Percentiles rank a stretch among this genome's conserved stretches.
Conservation (phyloP, 2,888 invertebrate species). For the Metalampra italica region DNA sequence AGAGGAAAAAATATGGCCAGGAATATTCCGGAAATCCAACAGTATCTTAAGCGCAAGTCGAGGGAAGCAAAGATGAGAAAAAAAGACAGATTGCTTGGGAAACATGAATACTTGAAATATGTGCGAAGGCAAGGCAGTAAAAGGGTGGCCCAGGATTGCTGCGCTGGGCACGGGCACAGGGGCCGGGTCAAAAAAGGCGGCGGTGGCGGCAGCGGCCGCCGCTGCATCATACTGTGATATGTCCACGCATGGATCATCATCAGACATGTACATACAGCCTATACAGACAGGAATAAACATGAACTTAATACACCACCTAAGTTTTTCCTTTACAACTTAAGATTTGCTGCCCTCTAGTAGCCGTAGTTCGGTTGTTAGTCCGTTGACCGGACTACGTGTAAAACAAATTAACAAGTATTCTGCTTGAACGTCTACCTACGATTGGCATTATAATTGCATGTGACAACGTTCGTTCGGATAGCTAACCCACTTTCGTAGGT, state of each 20-base stretch:
- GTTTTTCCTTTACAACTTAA: too few relatives aligned
- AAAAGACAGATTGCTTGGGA: slow-evolving; percentile 43
- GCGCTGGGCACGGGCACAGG: slow-evolving; percentile 58
- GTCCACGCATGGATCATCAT: not conserved
- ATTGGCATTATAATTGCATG: too few relatives aligned
- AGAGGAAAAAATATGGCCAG: not conserved
- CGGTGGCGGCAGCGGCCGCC: slow-evolving; percentile 11
- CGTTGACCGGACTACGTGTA: too few relatives aligned
- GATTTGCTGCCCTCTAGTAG: too few relatives aligned
- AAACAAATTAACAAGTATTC: too few relatives aligned
- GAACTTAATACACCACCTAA: too few relatives aligned
- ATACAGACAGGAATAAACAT: too few relatives aligned
- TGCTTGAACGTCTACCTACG: too few relatives aligned
- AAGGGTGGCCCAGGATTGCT: slow-evolving; percentile 36
- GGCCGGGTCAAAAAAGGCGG: slow-evolving; percentile 38
- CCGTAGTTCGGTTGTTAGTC: too few relatives aligned
- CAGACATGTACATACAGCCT: not conserved
- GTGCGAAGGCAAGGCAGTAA: slow-evolving; percentile 34
- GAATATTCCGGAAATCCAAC: slow-evolving; percentile 23
- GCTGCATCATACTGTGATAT: slow-evolving; percentile 23
- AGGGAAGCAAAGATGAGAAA: slow-evolving; percentile 46
- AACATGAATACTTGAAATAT: slow-evolving; percentile 39
- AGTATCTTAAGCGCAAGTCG: slow-evolving; percentile 49
- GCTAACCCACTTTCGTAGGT: too few relatives aligned
- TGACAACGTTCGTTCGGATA: too few relatives aligned